Conservation (phyloP, 2,113 vertebrate genomes). For the Aix galericulata region DNA sequence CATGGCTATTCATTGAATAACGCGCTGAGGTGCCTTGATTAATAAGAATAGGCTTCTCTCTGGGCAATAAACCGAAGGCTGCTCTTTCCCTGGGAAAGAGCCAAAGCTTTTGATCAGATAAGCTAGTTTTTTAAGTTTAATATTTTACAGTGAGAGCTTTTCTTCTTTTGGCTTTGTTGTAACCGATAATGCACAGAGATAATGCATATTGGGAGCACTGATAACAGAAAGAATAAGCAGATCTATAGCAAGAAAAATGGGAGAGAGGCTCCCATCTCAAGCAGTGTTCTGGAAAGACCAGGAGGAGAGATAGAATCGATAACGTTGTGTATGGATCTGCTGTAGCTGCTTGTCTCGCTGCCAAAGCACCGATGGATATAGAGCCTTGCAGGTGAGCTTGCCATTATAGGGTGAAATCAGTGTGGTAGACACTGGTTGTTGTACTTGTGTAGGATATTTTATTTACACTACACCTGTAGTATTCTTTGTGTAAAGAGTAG, state of each 20-base stretch:
- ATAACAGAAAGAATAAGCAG: constrained; percentile 56
- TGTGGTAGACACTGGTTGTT: not conserved
- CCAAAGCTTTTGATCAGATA: constrained; percentile 25
- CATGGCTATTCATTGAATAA: not conserved
- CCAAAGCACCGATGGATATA: not conserved
- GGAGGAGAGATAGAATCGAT: not conserved
- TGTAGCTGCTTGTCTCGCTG: constrained; percentile 15
- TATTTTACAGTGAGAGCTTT: constrained; percentile 43
- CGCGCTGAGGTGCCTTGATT: not conserved
- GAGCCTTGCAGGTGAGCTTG: not conserved
- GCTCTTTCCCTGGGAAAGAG: constrained; percentile 28
- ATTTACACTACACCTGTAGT: not conserved
- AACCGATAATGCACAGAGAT: constrained; percentile 36
- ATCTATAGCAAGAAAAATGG: constrained; percentile 44
- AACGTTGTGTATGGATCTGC: constrained; percentile 27
- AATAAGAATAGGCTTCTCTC: not conserved
- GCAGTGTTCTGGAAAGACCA: constrained; percentile 7
- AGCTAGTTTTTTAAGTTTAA: constrained; percentile 29
- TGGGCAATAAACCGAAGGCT: constrained; percentile 17
- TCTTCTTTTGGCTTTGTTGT: constrained; percentile 35
- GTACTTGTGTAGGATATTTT: not conserved
- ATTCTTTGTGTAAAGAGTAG: not conserved
- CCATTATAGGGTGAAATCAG: not conserved
- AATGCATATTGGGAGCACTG: constrained; percentile 36
- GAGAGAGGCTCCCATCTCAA: constrained; percentile 1